phyloP scores from a whole-genome alignment of 2,888 invertebrate genomes.

The Argyra leucocephala region DNA sequence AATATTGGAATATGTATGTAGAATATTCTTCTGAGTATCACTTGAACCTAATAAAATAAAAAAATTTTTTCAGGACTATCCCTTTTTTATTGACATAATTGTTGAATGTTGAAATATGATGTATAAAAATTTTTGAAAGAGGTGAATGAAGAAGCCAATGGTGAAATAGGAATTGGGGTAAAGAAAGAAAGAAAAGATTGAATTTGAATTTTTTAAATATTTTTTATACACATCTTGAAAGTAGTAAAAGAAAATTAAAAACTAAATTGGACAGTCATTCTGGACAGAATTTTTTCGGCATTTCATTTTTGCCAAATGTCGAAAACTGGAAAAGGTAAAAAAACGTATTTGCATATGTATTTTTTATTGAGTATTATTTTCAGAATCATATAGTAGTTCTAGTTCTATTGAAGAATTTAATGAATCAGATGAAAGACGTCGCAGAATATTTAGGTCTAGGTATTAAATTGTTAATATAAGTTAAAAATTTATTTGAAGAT shows the following conservation, averaged over 20 bases:
- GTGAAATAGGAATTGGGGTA: no score
- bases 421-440: constrained; percentile 59
- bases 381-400: constrained; percentile 51
- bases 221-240: neutral
- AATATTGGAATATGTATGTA: no score
- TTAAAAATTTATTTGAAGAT: neutral
- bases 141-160: no score
- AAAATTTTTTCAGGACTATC: no score
- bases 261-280: neutral
- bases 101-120: no score
- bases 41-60: no score
- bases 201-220: neutral
- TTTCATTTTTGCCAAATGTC: constrained; percentile 6
- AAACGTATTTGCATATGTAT: neutral
- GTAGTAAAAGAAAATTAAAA: neutral
- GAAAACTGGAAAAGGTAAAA: constrained; percentile 1
- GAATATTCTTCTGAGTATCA: no score
- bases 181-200: neutral
- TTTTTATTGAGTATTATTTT: neutral
- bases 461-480: constrained; percentile 50
- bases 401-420: constrained; percentile 79
- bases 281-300: neutral
- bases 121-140: no score
- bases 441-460: constrained; percentile 49
- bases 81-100: no score